phyloP scores from a whole-genome alignment of 2,888 invertebrate species.

The Nephrotoma flavescens region DNA sequence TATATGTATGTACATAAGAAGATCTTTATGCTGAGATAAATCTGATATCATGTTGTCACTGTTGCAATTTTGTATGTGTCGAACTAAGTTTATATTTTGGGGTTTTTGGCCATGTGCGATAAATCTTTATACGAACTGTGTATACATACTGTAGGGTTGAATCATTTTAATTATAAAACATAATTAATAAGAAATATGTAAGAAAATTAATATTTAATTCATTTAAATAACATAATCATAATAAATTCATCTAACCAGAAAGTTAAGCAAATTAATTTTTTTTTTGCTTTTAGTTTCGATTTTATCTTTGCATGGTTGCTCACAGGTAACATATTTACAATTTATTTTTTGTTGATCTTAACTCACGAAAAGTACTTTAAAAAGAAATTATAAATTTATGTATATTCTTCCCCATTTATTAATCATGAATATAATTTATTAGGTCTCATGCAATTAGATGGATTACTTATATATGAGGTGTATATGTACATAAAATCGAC shows the following conservation, averaged over 20 bases:
- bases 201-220: not conserved
- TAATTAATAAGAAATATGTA: not conserved
- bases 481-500: no score
- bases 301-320: not conserved
- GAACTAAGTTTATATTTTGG: not conserved
- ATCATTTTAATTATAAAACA: not conserved
- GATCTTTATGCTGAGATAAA: not conserved
- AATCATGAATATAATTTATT: not conserved
- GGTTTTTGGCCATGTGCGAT: not conserved
- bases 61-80: not conserved
- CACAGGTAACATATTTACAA: not conserved
- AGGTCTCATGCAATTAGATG: no score
- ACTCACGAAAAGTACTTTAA: not conserved
- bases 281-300: not conserved
- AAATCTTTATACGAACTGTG: no score
- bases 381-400: not conserved
- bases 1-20: not conserved
- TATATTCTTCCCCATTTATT: not conserved
- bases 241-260: not conserved
- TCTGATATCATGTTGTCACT: not conserved
- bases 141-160: not conserved
- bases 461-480: no score
- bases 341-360: not conserved
- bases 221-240: not conserved
- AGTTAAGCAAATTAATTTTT: not conserved